Base-by-base conservation (phyloP, 2,888 invertebrate species). In the Ethmia dodecea region DNA sequence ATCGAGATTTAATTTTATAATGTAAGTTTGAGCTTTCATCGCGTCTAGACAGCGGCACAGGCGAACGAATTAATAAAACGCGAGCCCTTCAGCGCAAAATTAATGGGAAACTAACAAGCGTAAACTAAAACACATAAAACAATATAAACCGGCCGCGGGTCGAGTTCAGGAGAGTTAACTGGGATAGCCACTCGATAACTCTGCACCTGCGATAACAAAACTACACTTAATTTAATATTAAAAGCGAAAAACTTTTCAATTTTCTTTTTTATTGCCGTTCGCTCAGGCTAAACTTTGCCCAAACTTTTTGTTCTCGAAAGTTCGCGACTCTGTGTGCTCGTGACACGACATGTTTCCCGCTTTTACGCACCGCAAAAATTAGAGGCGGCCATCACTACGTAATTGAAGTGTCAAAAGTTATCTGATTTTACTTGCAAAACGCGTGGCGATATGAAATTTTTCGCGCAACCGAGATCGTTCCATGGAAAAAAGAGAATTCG, bases 381-480 rank as follows among this genome's bases (percentile, higher is more conserved):
- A 70, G 67, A 76, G 64, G 54, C 73, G 66, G 66, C 77, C 76
- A 78, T 83, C 81, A 78, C 74, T 69, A 55, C 73, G 79, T 84
- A 86, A 86, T 84, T 86, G 86, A 79, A 81, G 81, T 84, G 86
- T 84, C 86, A 86, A 84, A 86, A 86, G 81, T 86, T 86, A 72
- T 78, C 80, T 83, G 83, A 86, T 86, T 84, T 84, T 77, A 84
- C 86, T 86, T 84, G 83, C 86, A 84, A 84, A 84, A 68, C 75
- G 75, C 71, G 70, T 70, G 64, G 72, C 72, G 71, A 75, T 81
- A 80, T 81, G 80, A 81, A 84, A 84, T 81, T 77, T 81, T 79
- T 80, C 74, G 74, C 77, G 70, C 67, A 58, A 54, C 62, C 70
- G 75, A 69, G 65, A 77, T 77, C 74, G 81, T 61, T 70, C 59